Evolutionary conservation across 2,888 invertebrate genomes (phyloP).

Genomic region (Cosmia trapezina): DNA sequence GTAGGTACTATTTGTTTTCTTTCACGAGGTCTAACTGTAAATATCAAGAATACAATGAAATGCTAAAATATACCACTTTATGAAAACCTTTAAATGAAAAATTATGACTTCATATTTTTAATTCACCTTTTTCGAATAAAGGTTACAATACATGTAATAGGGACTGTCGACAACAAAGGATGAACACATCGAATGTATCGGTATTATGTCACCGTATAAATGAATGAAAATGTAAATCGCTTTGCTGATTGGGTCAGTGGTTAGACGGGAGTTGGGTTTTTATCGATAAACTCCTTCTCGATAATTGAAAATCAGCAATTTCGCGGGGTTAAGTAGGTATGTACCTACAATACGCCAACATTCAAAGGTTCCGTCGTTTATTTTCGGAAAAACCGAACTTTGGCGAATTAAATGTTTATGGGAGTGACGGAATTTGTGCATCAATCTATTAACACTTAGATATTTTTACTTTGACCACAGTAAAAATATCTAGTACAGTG

Average conservation of each 20-base stretch:
- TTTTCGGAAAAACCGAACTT: too few relatives aligned
- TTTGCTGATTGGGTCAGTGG: conserved; percentile 8
- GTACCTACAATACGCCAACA: too few relatives aligned
- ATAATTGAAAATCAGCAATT: not conserved
- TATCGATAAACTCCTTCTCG: conserved; percentile 17
- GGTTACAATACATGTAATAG: not conserved
- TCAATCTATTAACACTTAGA: too few relatives aligned
- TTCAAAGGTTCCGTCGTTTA: too few relatives aligned
- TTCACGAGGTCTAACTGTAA: not conserved
- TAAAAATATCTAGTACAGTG: too few relatives aligned
- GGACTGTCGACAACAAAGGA: conserved; percentile 11
- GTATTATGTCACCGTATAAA: conserved; percentile 11
- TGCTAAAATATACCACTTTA: not conserved
- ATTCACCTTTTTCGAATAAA: conserved; percentile 7
- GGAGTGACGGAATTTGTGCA: too few relatives aligned
- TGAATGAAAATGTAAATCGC: conserved; percentile 34
- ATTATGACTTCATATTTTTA: conserved; percentile 19
- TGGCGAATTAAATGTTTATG: too few relatives aligned
- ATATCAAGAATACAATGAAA: not conserved
- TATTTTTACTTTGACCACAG: too few relatives aligned
- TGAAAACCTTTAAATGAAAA: conserved; percentile 7
- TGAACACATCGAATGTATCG: conserved; percentile 20
- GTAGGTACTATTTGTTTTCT: not conserved
- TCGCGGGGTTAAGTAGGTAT: not conserved
- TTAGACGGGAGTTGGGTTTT: not conserved